phyloP scores from a whole-genome alignment of 1,140 invertebrate species.

The Megalopta genalis region DNA sequence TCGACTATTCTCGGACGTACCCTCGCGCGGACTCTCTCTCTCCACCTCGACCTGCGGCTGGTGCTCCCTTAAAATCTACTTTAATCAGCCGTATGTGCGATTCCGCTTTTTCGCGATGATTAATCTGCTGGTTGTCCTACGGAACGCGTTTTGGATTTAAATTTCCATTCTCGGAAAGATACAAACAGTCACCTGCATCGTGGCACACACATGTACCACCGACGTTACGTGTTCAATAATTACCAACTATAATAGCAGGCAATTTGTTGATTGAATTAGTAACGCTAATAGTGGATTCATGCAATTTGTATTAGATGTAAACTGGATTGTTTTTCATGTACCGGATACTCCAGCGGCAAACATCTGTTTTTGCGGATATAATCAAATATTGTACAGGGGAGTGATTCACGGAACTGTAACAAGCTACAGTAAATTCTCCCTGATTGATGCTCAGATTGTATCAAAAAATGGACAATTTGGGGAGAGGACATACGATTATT shows the following conservation, averaged over 20 bases:
- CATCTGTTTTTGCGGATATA: too few species aligned
- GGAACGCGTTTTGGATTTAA: too few species aligned
- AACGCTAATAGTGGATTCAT: not conserved
- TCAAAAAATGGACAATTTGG: too few species aligned
- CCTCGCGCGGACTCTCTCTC: not conserved
- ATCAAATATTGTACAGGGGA: too few species aligned
- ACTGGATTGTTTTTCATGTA: not conserved
- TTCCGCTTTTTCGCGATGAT: not conserved
- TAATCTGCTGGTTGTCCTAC: not conserved
- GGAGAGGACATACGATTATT: too few species aligned
- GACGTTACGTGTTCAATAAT: too few species aligned
- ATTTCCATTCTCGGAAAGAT: too few species aligned
- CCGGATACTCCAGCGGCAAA: not conserved
- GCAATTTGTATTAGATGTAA: not conserved
- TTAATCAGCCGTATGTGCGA: conserved; percentile 11
- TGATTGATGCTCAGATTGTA: too few species aligned
- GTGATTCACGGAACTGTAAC: too few species aligned
- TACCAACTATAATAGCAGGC: not conserved
- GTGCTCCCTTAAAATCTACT: not conserved
- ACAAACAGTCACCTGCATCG: too few species aligned
- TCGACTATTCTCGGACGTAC: not conserved
- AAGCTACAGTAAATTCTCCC: too few species aligned
- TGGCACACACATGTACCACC: too few species aligned
- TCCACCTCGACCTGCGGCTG: not conserved
- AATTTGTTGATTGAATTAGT: not conserved